phyloP scores from a whole-genome alignment of 2,113 vertebrate genomes.

The Hemiprocne comata region DNA sequence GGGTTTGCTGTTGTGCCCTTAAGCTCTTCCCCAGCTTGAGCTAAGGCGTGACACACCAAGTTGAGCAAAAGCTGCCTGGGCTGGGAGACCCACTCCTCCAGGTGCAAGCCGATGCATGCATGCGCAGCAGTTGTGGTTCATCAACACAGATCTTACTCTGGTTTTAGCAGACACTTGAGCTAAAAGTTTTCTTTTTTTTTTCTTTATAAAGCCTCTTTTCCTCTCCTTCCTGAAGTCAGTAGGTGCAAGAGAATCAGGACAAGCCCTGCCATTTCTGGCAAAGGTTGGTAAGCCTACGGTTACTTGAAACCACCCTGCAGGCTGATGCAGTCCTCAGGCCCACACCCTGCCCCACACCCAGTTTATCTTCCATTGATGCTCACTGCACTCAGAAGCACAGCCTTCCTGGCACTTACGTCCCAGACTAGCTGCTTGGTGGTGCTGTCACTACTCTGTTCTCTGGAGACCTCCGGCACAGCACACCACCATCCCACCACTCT shows the following conservation, averaged over 20 bases:
- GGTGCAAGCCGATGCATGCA: not conserved
- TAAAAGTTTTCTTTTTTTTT: not conserved
- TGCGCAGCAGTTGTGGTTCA: not conserved
- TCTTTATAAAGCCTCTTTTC: not conserved
- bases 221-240: not conserved
- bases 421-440: not conserved
- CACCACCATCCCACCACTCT: not conserved
- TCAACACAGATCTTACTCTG: not conserved
- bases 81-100: not conserved
- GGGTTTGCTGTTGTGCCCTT: not conserved
- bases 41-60: not conserved
- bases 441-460: not conserved
- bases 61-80: not conserved
- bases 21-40: not conserved
- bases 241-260: not conserved
- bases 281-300: not conserved
- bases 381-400: no score
- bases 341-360: no score
- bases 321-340: not conserved
- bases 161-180: not conserved
- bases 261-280: not conserved
- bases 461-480: not conserved
- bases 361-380: not conserved
- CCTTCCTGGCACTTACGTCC: not conserved
- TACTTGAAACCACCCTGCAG: rapidly evolving